phyloP scores from a whole-genome alignment of 37 sponge, comb jelly and placozoan genomes.

The Cladorhizidae sp. region DNA sequence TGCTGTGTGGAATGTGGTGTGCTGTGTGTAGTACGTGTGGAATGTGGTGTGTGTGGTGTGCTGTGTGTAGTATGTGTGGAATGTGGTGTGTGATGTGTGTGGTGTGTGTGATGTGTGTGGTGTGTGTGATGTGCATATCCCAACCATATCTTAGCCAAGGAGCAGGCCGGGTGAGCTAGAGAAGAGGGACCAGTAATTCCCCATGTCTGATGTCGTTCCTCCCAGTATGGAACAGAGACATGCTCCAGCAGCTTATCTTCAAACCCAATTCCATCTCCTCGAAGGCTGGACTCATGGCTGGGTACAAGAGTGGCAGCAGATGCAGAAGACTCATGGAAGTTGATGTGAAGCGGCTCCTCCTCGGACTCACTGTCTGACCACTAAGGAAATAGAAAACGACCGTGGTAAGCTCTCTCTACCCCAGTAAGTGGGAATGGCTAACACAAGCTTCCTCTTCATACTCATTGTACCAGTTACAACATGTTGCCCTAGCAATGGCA shows the following conservation, averaged over 20 bases:
- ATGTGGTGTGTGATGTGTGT: too few relatives aligned
- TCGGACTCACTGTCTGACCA: slow-evolving; percentile 15
- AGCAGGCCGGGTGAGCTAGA: slow-evolving; percentile 38
- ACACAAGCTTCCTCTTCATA: too few relatives aligned
- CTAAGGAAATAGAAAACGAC: background rate
- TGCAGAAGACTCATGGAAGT: slow-evolving; percentile 21
- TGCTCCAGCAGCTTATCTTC: slow-evolving; percentile 23
- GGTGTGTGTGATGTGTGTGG: too few relatives aligned
- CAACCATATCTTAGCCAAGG: slow-evolving; percentile 35
- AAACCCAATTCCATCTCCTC: background rate
- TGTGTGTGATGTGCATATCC: background rate
- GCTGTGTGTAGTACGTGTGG: too few relatives aligned
- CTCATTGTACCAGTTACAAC: too few relatives aligned
- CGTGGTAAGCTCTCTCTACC: too few relatives aligned
- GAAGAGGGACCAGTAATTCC: background rate
- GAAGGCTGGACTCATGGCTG: too few relatives aligned
- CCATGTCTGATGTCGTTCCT: slow-evolving; percentile 14
- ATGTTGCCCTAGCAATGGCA: too few relatives aligned
- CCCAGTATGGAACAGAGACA: slow-evolving; percentile 50
- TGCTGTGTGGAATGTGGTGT: too few relatives aligned
- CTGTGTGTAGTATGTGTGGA: too few relatives aligned
- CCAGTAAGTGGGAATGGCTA: too few relatives aligned
- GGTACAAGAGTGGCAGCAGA: background rate
- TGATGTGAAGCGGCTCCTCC: background rate
- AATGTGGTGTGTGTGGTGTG: background rate